A percentile compares a stretch with the other conserved stretches of the same genome.
These are phyloP conservation scores for Antigone vipio DNA, from an alignment of 2,113 vertebrate species.

Conservation along the genomic window DNA sequence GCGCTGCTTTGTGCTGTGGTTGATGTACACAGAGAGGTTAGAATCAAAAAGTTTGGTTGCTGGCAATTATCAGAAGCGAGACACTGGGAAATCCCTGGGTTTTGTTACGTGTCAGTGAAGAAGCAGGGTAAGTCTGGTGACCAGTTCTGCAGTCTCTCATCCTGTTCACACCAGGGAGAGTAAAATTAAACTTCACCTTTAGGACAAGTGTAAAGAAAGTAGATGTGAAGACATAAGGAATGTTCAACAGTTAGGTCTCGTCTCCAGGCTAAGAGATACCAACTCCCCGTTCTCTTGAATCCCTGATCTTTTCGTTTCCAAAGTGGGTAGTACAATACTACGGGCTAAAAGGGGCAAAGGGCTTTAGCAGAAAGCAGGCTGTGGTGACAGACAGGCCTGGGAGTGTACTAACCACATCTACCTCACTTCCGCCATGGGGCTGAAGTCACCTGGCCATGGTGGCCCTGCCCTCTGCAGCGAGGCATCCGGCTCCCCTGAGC, in stretches of 20 bases:
- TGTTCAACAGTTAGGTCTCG: neutral
- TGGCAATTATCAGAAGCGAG: neutral
- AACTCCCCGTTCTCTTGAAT: neutral
- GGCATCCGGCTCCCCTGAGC: neutral
- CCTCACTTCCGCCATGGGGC: neutral
- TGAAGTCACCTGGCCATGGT: neutral
- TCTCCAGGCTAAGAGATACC: neutral
- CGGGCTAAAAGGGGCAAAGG: neutral
- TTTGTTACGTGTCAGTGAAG: neutral
- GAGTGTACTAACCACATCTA: accelerated
- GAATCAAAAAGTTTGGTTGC: neutral
- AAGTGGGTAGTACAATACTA: neutral
- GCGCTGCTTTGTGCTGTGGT: neutral
- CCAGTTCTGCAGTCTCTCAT: neutral
- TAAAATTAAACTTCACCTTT: neutral
- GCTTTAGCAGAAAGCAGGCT: neutral
- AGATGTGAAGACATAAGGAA: neutral
- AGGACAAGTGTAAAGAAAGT: neutral
- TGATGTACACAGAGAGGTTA: neutral
- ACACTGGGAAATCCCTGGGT: neutral
- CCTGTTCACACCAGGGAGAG: neutral
- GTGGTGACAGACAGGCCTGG: neutral
- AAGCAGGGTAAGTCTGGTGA: neutral
- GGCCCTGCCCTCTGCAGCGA: neutral
- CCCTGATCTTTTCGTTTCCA: neutral